Evolutionary conservation across 2,888 invertebrate species (phyloP), one percentile per base, ranked within the genome.

Genomic region (Belgica antarctica): DNA sequence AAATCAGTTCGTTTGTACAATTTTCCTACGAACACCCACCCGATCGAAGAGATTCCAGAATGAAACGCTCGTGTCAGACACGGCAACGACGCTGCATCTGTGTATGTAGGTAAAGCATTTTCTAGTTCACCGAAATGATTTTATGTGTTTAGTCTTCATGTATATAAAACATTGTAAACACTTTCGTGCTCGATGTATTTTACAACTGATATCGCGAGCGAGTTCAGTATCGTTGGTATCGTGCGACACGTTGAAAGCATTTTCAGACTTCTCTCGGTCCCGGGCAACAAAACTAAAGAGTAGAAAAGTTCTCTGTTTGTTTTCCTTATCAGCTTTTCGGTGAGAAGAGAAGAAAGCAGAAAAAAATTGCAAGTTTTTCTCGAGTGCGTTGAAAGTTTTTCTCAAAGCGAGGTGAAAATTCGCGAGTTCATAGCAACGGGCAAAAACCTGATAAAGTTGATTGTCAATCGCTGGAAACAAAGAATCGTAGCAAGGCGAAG

Each of bases 171-270:
- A 68, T 65, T 65, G 63, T 59, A 46, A 65, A 46, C 63, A 65
- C 15, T 36, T 34, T 62, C 62, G 7, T 28, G 31, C 34, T 62
- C 31, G 62, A 62, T 62, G 24, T 63, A 36, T 46, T 65, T 65
- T 65, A 65, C 63, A 65, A 65, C 68, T 68, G 57, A 57, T 68
- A 68, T 68, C 68, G 34, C 59, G 25, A 52, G 41, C 24, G 59
- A 24, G 27, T 57, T 46, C 34, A 68, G 68, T 68, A 31, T 68
- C 57, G 68, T 68, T 68, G 57, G 68, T 57, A 68, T 31, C 68
- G 68, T 57, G 68, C 34, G 57, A 46, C 52, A 34, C 52, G 22
- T 57, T 57, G n/a, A 68, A 68, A 68, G 68, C 57, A 34, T 59
- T 59, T 59, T 27, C 27, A n/a, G 5, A n/a, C 27, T 27, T 24